A percentile compares a stretch with the other conserved stretches of the same genome.
phyloP scores from a whole-genome alignment of 1,140 invertebrate species.

The Venustaconcha ellipsiformis region DNA sequence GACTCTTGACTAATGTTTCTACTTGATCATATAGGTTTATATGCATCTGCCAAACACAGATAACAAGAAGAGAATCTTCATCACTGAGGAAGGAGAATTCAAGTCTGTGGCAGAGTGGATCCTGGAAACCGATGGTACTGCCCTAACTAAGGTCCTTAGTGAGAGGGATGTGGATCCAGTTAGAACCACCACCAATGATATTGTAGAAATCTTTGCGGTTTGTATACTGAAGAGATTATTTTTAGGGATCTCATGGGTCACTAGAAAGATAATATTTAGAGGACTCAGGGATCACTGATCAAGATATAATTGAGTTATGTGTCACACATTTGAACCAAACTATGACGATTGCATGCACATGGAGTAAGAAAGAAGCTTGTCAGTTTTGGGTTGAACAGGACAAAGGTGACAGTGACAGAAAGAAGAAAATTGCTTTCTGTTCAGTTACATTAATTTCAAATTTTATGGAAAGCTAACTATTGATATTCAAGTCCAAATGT shows the following conservation, averaged over 20 bases:
- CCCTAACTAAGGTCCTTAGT: conserved; percentile 96
- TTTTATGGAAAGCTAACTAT: no score
- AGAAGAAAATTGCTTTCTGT: no score
- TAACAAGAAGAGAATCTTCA: conserved; percentile 96
- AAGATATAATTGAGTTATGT: no score
- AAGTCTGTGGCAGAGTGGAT: conserved; percentile 99
- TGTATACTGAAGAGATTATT: no score
- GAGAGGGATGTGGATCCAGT: conserved; percentile 98
- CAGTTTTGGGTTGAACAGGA: no score
- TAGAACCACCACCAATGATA: conserved; percentile 98
- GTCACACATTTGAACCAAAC: no score
- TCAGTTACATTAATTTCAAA: no score
- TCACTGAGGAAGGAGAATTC: conserved; percentile 98
- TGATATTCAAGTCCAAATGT: no score
- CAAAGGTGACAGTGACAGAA: no score
- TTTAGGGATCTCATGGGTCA: neutral
- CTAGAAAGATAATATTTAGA: no score
- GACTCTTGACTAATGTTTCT: neutral
- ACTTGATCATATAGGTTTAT: conserved; percentile 94
- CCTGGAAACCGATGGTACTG: conserved; percentile 98
- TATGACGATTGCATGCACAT: no score
- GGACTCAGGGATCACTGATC: neutral
- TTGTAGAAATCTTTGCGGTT: conserved; percentile 98
- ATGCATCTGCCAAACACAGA: conserved; percentile 99
- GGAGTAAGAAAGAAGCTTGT: no score